A percentile compares a stretch with the other conserved stretches of the same genome.
phyloP scores from a whole-genome alignment of 1,140 invertebrate species.

The Aradophagus sp. region DNA sequence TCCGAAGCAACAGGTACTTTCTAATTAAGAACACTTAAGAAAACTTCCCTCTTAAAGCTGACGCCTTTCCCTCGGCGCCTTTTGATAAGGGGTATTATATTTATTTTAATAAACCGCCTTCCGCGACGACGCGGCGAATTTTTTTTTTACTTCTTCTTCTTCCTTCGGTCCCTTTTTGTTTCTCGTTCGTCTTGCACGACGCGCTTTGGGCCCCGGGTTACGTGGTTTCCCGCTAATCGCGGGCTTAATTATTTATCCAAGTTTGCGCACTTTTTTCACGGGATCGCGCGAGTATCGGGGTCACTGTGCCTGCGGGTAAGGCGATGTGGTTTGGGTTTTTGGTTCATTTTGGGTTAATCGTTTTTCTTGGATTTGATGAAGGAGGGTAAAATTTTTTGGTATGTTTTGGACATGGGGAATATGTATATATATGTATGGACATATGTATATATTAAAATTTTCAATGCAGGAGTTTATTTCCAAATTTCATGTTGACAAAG shows the following conservation, averaged over 20 bases:
- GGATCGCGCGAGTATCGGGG: no score
- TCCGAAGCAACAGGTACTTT: slow-evolving; percentile 76
- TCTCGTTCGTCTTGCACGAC: slow-evolving; percentile 3
- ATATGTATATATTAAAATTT: no score
- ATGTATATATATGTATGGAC: no score
- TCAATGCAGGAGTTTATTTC: no score
- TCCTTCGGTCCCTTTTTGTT: slow-evolving; percentile 41
- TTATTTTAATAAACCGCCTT: slow-evolving; percentile 60
- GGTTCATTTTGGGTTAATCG: no score
- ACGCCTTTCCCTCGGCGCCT: slow-evolving; percentile 65
- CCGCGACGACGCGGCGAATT: slow-evolving; percentile 27
- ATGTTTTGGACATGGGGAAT: no score
- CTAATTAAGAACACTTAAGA: slow-evolving; percentile 77
- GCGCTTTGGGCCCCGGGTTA: no score
- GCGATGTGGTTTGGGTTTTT: no score
- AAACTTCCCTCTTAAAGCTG: slow-evolving; percentile 76
- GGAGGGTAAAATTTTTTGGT: no score
- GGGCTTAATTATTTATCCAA: slow-evolving; percentile 23
- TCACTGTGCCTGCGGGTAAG: no score
- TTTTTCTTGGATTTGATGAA: no score
- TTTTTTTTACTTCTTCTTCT: slow-evolving; percentile 30
- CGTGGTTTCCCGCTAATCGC: slow-evolving; percentile 11
- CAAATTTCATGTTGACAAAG: no score
- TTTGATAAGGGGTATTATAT: slow-evolving; percentile 58
- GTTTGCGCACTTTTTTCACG: background rate